Base-by-base conservation (phyloP, 2,888 invertebrate species). In the Cerceris ruficornis region DNA sequence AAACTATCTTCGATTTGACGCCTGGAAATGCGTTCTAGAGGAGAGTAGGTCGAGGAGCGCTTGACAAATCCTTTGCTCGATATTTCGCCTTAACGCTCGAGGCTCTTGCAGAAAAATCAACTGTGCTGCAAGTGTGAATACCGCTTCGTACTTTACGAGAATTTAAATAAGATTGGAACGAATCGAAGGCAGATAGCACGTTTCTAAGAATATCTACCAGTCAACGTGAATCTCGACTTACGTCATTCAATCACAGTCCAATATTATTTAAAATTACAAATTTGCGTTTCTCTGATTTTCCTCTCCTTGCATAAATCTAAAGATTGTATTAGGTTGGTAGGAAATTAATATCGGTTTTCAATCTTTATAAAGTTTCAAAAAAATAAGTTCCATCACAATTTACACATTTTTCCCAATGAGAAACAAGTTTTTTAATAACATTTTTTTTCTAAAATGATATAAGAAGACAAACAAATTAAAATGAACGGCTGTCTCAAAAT, bases 141-240 rank as follows among this genome's bases (percentile, higher is more conserved):
- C 68, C 65, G 75, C 67, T 62, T 78, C 70, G 80, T 66, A 50
- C 77, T 81, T 77, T 65, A 67, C 74, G 58, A 78, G 76, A 80
- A 86, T 86, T 85, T 82, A 83, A 86, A 86, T 81, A 77, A 82
- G 81, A 75, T 77, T 74, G 57, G 58, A 69, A 43, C 54, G 74
- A 71, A 57, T 50, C 69, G 70, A 69, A 59, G 70, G 55, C 67
- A 54, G 69, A 60, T 42, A 49, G 52, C 46, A 54, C 61, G 76
- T 64, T 60, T 62, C 39, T 9, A 7, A 17, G 60, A 39, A 28
- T 68, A 65, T 46, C 52, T 59, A 50, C 71, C 50, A 28, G 54
- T 14, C 15, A 49, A 17, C 9, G 42, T 41, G 43, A 67, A 15
- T 61, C 39, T 68, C 5, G 11, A 50, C 55, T 73, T 49, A 59